Conservation (phyloP, 2,797 vertebrate genomes). For the Apogon talboti region DNA sequence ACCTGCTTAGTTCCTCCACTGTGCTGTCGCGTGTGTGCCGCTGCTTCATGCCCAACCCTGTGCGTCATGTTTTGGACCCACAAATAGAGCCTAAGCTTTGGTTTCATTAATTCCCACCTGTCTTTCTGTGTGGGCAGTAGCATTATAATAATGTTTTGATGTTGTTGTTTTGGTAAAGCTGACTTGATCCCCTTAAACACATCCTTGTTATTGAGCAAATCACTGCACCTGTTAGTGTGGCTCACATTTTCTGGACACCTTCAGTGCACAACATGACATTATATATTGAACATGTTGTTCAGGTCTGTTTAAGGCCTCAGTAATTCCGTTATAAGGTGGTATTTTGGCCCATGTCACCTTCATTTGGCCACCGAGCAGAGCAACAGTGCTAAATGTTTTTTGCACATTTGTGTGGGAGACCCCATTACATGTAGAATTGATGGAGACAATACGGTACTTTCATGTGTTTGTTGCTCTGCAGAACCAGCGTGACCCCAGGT, state of each 20-base stretch:
- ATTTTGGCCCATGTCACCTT: constrained; percentile 22
- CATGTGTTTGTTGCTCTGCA: constrained; percentile 63
- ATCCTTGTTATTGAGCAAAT: constrained; percentile 33
- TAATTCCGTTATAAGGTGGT: constrained; percentile 3
- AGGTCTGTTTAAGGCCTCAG: not conserved
- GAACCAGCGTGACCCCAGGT: constrained; percentile 96
- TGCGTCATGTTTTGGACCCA: constrained; percentile 32
- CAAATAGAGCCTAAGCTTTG: constrained; percentile 24
- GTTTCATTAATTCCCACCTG: constrained; percentile 51
- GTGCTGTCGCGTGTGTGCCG: constrained; percentile 45
- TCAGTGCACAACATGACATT: constrained; percentile 2
- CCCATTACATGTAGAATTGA: constrained; percentile 13
- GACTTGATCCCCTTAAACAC: constrained; percentile 32
- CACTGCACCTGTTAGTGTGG: constrained; percentile 29
- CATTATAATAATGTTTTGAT: constrained; percentile 32
- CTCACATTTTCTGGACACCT: constrained; percentile 28
- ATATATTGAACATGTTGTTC: constrained; percentile 13
- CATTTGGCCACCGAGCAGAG: constrained; percentile 19
- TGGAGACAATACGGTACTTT: not conserved
- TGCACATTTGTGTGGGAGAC: not conserved
- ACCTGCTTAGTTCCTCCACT: constrained; percentile 51
- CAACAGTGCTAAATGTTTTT: constrained; percentile 15
- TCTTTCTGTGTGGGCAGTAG: constrained; percentile 34
- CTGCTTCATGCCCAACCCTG: constrained; percentile 30
- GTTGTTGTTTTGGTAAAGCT: constrained; percentile 43